Evolutionary conservation across 2,888 invertebrate species (phyloP), one percentile per base, ranked within the genome.

Genomic region (Latrodectus elegans): DNA sequence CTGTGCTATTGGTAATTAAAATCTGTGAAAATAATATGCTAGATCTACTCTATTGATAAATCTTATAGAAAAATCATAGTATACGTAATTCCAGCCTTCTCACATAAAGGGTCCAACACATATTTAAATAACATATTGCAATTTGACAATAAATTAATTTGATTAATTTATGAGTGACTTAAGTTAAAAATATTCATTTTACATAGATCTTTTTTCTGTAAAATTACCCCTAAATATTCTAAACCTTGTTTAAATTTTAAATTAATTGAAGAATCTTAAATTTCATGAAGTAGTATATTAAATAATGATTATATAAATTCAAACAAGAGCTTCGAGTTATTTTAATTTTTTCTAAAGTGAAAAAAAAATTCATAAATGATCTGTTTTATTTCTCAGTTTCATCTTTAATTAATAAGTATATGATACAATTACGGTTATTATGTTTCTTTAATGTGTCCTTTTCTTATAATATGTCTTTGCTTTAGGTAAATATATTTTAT

Each of bases 81-180:
- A 84, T 84, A 84, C 84, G 84, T 84, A 84, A 76, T 38, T 78
- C 55, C 64, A 84, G 77, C 77, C 72, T 84, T 55, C 53, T 38
- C 26, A 73, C 65, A 73, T 55, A 22, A 78, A 79, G 84, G 84
- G 84, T 78, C 78, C 79, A 84, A 84, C 65, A 78, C 74, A 75
- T 38, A 67, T 75, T 75, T 49, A 17, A 70, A 22, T 68, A n/a
- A 60, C 60, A 15, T 60, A 60, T 60, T n/a, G 60, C 60, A 60
- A 60, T 60, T 60, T n/a, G 60, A 60, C n/a, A n/a, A n/a, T 15
- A 60, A 38, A 60, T 15, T 60, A 60, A 60, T 60, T 60, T 60
- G 4, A 9, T 60, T 60, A 12, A 60, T 12, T 60, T 60, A 12
- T 15, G n/a, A 11, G 10, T 15, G 60, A 60, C 12, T n/a, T 60